Percentiles rank a stretch among this genome's conserved stretches.
Conservation (phyloP, 1,140 invertebrate species). For the Neodiprion virginianus region DNA sequence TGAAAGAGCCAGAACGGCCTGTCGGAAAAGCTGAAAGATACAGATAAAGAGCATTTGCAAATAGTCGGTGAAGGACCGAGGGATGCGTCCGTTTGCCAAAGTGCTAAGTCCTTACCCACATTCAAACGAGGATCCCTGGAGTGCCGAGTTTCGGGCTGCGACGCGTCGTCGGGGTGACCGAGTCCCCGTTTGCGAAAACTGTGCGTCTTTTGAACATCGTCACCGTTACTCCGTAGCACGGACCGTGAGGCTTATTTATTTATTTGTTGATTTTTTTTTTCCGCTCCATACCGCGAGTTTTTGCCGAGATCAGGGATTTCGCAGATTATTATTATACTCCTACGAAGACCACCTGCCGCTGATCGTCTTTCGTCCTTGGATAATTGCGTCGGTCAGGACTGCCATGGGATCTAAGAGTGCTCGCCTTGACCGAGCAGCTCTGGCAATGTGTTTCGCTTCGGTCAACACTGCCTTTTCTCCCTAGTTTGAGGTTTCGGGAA, state of each 20-base stretch:
- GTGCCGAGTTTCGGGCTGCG: conserved; percentile 14
- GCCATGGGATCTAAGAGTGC: conserved; percentile 11
- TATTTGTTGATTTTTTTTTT: neutral
- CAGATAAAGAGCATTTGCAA: neutral
- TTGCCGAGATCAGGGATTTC: neutral
- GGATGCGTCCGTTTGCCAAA: neutral
- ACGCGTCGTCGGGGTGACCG: neutral
- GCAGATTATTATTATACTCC: too few species aligned
- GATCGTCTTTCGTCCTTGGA: conserved; percentile 48
- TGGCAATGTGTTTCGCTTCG: neutral
- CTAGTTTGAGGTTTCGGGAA: conserved; percentile 18
- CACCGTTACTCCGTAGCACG: too few species aligned
- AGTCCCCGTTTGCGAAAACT: too few species aligned
- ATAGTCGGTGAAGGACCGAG: conserved; percentile 14
- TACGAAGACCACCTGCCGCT: conserved; percentile 48
- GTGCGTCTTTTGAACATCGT: too few species aligned
- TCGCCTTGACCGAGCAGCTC: neutral
- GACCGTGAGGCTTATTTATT: neutral
- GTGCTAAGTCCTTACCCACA: too few species aligned
- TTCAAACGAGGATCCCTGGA: conserved; percentile 10
- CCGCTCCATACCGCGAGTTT: neutral
- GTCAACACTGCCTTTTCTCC: conserved; percentile 3
- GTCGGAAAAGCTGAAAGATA: neutral
- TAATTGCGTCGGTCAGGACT: conserved; percentile 42
- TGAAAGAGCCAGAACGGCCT: neutral